These are phyloP conservation scores for Phrynocephalus versicolor DNA, from an alignment of 2,113 vertebrate genomes.

Conservation along the genomic window DNA sequence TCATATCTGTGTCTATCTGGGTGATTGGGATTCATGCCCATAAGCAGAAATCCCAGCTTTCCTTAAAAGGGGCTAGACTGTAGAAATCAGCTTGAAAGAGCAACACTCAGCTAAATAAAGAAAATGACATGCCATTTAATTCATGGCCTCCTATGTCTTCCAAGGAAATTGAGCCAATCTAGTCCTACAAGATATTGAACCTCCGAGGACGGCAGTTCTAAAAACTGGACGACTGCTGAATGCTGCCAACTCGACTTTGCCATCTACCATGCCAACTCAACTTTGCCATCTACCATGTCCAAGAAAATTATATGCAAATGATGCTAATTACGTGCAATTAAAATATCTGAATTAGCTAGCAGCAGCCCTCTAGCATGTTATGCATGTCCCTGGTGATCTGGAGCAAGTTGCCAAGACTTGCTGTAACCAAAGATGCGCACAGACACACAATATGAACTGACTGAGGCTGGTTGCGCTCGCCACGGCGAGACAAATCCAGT, in stretches of 20 bases:
- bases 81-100: background rate
- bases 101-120: background rate
- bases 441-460: slow-evolving; percentile 3
- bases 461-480: slow-evolving; percentile 49
- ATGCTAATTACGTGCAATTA: slow-evolving; percentile 32
- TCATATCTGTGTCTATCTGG: too few species aligned
- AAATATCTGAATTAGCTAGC: slow-evolving; percentile 15
- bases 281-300: slow-evolving; percentile 5
- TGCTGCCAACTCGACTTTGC: background rate
- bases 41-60: background rate
- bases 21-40: too few species aligned
- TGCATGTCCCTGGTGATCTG: background rate
- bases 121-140: background rate
- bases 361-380: slow-evolving; percentile 8
- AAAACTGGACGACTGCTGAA: background rate
- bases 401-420: background rate
- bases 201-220: background rate
- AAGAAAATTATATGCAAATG: slow-evolving; percentile 33
- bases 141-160: background rate
- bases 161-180: background rate
- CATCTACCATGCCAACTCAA: background rate
- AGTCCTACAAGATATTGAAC: background rate
- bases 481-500: slow-evolving; percentile 66
- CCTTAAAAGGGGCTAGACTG: background rate
- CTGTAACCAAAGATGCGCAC: slow-evolving; percentile 15